phyloP scores from a whole-genome alignment of 92 coral and sea anemone genomes.

The Palythoa heliodiscus region DNA sequence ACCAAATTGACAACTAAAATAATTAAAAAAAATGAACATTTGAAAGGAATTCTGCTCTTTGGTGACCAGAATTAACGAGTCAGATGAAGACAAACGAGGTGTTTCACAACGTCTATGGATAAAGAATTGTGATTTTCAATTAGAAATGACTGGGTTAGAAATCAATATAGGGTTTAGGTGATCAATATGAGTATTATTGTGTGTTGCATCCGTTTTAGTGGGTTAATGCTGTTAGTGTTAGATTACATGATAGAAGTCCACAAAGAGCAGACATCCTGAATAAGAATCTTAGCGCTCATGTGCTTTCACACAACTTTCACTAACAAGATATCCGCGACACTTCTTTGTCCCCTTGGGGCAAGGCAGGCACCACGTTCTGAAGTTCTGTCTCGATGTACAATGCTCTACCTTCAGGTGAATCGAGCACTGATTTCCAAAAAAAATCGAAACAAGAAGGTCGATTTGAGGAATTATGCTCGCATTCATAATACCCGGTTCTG shows the following conservation, averaged over 20 bases:
- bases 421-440: conserved; percentile 39
- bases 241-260: neutral
- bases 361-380: conserved; percentile 57
- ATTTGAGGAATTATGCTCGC: neutral
- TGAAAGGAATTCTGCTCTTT: conserved; percentile 31
- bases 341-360: conserved; percentile 67
- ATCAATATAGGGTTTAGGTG: neutral
- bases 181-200: neutral
- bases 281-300: neutral
- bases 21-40: neutral
- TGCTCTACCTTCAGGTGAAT: conserved; percentile 62
- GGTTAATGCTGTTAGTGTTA: neutral
- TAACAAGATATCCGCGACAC: conserved; percentile 86
- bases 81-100: neutral
- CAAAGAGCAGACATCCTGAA: conserved; percentile 24
- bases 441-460: neutral
- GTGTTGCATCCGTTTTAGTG: neutral
- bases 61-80: neutral
- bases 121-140: neutral
- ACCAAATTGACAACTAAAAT: neutral
- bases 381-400: conserved; percentile 72
- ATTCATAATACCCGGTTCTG: too few species aligned
- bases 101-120: neutral
- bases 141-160: neutral
- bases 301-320: neutral